phyloP scores from a whole-genome alignment of 2,113 vertebrate genomes.

The Ceyx margarethae region DNA sequence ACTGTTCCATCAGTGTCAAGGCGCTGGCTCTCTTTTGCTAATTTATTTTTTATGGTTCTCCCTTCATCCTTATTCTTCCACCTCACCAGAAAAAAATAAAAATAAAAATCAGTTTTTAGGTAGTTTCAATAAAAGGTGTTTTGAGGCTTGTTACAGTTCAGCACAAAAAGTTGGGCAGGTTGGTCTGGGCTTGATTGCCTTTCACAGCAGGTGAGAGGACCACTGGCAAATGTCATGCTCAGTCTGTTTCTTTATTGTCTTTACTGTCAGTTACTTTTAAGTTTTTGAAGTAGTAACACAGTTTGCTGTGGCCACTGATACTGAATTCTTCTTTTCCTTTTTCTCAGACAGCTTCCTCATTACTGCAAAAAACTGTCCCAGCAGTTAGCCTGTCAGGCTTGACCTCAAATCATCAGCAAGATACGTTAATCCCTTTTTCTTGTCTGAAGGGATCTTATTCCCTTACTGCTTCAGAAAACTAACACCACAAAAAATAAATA shows the following conservation, averaged over 20 bases:
- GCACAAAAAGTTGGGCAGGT: neutral
- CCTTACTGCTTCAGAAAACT: neutral
- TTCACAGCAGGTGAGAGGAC: neutral
- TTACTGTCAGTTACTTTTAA: neutral
- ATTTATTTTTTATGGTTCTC: neutral
- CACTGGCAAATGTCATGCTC: neutral
- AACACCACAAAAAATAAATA: neutral
- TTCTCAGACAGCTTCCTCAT: neutral
- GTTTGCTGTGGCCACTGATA: neutral
- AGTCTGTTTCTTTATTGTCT: neutral
- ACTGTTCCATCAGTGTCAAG: neutral
- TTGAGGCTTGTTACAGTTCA: neutral
- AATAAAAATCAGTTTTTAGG: neutral
- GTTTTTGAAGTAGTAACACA: neutral
- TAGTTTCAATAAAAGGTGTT: neutral
- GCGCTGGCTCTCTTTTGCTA: neutral
- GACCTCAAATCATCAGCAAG: neutral
- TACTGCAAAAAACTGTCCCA: neutral
- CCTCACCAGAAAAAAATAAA: neutral
- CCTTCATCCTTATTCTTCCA: fast-evolving
- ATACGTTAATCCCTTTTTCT: neutral
- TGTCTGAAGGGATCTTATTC: neutral
- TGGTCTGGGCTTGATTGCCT: neutral
- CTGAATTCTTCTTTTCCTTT: neutral
- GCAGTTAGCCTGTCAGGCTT: neutral